Evolutionary conservation across 2,113 vertebrate species (phyloP).

Genomic region (Salvelinus namaycush): DNA sequence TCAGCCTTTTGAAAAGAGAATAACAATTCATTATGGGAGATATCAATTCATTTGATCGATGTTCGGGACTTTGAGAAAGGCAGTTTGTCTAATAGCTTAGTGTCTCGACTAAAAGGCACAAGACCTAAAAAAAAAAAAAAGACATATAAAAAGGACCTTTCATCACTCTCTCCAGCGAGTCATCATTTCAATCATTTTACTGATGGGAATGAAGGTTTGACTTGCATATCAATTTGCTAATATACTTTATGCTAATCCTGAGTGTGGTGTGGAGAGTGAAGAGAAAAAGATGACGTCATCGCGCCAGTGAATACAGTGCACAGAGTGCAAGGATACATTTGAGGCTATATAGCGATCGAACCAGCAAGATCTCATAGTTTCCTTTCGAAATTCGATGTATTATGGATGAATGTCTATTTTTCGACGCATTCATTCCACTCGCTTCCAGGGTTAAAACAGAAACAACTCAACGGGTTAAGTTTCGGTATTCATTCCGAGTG

Average conservation of each 20-base stretch:
- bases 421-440: no score
- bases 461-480: no score
- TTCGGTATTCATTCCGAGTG: no score
- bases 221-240: slow-evolving; percentile 46
- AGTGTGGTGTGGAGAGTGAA: slow-evolving; percentile 6
- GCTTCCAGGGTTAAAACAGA: no score
- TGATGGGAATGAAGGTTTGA: slow-evolving; percentile 32
- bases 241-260: slow-evolving; percentile 50
- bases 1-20: neutral
- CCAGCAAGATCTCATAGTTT: no score
- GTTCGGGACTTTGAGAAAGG: neutral
- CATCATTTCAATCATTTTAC: slow-evolving; percentile 37
- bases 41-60: neutral
- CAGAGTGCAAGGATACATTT: no score
- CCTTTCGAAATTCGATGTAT: no score
- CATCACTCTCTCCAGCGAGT: slow-evolving; percentile 46
- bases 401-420: no score
- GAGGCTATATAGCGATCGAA: no score
- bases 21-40: neutral
- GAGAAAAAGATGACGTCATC: neutral
- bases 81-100: neutral
- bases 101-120: neutral
- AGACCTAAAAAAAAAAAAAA: no score
- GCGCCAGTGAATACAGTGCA: slow-evolving; percentile 21
- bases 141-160: slow-evolving; percentile 17